phyloP scores from a whole-genome alignment of 1,140 invertebrate species.

The Hypothenemus hampei region DNA sequence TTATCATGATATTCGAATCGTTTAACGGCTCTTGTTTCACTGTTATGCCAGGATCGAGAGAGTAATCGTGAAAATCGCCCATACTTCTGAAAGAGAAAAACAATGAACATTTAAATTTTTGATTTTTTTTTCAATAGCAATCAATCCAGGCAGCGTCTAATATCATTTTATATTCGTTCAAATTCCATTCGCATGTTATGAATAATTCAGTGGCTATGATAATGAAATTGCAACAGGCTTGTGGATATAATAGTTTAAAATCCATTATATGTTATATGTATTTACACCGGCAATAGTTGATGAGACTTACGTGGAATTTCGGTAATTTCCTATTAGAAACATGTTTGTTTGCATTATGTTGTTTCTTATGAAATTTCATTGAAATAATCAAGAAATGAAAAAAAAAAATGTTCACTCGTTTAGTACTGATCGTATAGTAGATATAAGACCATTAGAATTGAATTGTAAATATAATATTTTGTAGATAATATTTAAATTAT shows the following conservation, averaged over 20 bases:
- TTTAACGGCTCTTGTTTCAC: constrained; percentile 48
- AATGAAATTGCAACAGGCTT: background rate
- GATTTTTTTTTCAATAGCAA: background rate
- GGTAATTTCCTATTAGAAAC: too few species aligned
- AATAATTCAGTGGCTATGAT: background rate
- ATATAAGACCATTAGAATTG: too few species aligned
- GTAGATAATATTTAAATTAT: too few species aligned
- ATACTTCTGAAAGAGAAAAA: constrained; percentile 28
- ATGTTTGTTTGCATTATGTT: too few species aligned
- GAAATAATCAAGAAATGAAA: too few species aligned
- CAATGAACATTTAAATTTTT: background rate
- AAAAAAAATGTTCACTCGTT: too few species aligned
- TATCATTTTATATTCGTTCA: background rate
- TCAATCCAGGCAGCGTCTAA: background rate
- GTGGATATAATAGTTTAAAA: background rate
- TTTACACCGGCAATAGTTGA: too few species aligned
- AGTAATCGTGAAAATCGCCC: constrained; percentile 45
- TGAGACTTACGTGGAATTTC: too few species aligned
- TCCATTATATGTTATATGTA: background rate
- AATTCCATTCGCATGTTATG: background rate
- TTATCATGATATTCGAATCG: constrained; percentile 38
- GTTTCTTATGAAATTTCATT: too few species aligned
- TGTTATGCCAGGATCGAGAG: constrained; percentile 45
- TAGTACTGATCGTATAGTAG: too few species aligned
- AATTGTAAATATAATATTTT: too few species aligned